Evolutionary conservation across 2,113 vertebrate genomes (phyloP).

Genomic region (Callaeas wilsoni): DNA sequence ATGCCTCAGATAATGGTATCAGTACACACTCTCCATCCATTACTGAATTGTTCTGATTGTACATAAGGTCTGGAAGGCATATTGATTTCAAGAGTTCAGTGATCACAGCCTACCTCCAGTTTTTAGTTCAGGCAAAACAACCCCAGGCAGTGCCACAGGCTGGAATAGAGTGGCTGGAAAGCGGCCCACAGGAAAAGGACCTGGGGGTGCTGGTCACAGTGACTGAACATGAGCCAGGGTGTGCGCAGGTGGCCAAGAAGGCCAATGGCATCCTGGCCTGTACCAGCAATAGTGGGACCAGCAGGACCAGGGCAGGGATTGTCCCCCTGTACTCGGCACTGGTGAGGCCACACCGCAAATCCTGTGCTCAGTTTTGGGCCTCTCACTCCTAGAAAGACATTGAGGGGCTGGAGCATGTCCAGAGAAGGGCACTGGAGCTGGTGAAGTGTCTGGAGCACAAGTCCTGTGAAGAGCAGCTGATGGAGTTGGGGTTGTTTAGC

Average conservation of each 20-base stretch:
- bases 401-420: rapidly evolving
- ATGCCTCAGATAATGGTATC: not conserved
- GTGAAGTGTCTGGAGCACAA: not conserved
- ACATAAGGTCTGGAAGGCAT: not conserved
- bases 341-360: not conserved
- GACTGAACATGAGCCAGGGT: not conserved
- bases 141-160: not conserved
- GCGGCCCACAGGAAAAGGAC: not conserved
- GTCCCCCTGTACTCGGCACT: rapidly evolving
- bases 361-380: not conserved
- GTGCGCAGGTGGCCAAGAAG: not conserved
- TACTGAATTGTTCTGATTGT: not conserved
- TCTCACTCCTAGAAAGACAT: rapidly evolving
- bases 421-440: not conserved
- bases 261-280: not conserved
- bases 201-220: not conserved
- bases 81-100: not conserved
- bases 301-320: not conserved
- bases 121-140: not conserved
- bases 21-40: not conserved
- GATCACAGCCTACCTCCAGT: not conserved
- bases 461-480: not conserved
- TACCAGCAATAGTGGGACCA: not conserved
- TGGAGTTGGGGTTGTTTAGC: not conserved
- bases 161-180: not conserved